Evolutionary conservation across 1,140 invertebrate species (phyloP).

Genomic region (Rhysida immarginata): DNA sequence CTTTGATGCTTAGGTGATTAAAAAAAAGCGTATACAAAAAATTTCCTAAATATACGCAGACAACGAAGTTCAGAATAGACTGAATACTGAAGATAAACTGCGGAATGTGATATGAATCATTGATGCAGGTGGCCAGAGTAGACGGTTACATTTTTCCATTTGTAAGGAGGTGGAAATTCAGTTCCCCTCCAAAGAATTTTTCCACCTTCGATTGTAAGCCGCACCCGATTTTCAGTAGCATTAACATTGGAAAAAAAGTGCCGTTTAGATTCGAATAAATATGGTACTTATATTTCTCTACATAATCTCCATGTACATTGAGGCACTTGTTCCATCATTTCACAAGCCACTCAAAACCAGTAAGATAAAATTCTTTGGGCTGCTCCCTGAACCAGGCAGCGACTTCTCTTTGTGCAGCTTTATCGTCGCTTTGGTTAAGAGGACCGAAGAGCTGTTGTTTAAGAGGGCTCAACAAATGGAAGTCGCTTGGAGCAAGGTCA

Average conservation of each 20-base stretch:
- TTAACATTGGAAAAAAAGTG: conserved; percentile 15
- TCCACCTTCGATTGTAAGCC: conserved; percentile 14
- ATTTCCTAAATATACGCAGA: neutral
- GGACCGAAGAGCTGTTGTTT: no score
- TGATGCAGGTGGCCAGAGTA: neutral
- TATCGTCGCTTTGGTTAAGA: no score
- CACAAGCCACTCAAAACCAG: no score
- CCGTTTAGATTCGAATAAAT: conserved; percentile 14
- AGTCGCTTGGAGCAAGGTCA: no score
- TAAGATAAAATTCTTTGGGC: no score
- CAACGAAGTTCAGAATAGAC: neutral
- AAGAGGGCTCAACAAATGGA: no score
- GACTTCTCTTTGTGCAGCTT: no score
- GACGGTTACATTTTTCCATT: neutral
- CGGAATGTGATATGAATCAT: neutral
- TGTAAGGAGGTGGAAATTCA: neutral
- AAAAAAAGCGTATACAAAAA: neutral
- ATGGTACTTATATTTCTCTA: no score
- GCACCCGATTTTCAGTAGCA: conserved; percentile 13
- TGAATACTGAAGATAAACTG: neutral
- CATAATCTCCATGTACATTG: no score
- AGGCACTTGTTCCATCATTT: no score
- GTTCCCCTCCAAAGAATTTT: conserved; percentile 11
- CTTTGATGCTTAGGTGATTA: neutral
- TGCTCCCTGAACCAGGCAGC: no score